These are phyloP conservation scores for Caranx ignobilis DNA, from an alignment of 2,113 vertebrate species.

Conservation along the genomic window DNA sequence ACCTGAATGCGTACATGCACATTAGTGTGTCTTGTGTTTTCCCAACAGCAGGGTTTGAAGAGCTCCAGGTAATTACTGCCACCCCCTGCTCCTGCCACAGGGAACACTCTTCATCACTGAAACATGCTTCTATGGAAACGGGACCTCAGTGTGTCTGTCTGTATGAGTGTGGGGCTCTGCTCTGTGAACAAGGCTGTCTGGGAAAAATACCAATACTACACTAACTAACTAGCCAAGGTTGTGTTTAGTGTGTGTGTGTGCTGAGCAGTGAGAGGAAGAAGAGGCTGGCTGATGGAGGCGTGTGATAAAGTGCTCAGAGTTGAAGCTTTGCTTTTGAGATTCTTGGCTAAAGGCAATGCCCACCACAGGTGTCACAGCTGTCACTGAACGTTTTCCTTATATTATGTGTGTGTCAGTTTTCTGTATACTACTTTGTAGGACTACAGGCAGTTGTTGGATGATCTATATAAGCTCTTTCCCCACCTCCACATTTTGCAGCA, in stretches of 20 bases:
- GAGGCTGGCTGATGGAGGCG: not conserved
- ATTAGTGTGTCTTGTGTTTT: conserved; percentile 18
- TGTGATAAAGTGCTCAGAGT: not conserved
- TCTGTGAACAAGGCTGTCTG: conserved; percentile 24
- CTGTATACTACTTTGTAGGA: too few relatives aligned
- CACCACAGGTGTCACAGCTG: not conserved
- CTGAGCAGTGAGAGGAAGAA: not conserved
- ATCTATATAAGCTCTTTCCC: too few relatives aligned
- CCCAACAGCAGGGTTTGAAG: conserved; percentile 16
- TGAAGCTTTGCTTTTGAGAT: conserved; percentile 18
- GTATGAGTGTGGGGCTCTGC: conserved; percentile 2
- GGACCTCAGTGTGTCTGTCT: not conserved
- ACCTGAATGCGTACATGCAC: not conserved
- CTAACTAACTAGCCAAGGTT: conserved; percentile 12
- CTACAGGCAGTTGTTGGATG: too few relatives aligned
- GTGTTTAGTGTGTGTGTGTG: conserved; percentile 24
- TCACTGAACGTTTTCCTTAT: not conserved
- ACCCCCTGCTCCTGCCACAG: conserved; percentile 33
- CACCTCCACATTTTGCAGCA: too few relatives aligned
- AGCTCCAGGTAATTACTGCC: conserved; percentile 53
- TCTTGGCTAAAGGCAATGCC: not conserved
- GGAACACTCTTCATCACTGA: conserved; percentile 28
- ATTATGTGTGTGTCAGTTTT: too few relatives aligned
- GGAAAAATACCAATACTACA: conserved; percentile 14
- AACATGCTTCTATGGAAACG: conserved; percentile 3